phyloP scores from a whole-genome alignment of 2,797 vertebrate species.

The Momotus momota region DNA sequence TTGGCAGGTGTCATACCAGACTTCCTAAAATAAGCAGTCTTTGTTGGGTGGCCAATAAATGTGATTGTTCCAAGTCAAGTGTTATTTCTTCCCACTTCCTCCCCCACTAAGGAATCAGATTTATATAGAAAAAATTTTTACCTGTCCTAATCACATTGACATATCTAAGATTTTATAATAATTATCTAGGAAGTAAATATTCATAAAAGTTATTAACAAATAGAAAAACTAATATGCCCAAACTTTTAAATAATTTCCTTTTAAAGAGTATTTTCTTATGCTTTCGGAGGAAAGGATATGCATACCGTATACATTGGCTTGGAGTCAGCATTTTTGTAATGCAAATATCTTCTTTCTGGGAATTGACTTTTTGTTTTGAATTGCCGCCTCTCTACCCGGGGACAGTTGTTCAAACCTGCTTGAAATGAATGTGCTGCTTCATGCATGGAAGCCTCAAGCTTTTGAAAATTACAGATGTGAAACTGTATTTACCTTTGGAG shows the following conservation, averaged over 20 bases:
- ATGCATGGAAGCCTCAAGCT: not conserved
- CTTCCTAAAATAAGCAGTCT: not conserved
- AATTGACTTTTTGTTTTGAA: not conserved
- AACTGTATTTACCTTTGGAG: conserved; percentile 9
- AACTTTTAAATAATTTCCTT: not conserved
- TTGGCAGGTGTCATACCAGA: not conserved
- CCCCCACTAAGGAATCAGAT: not conserved
- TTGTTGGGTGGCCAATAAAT: not conserved
- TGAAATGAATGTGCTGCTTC: not conserved
- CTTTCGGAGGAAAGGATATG: not conserved
- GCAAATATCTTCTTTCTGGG: conserved; percentile 4
- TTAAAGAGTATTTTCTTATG: not conserved
- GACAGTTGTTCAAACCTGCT: not conserved
- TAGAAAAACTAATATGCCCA: not conserved
- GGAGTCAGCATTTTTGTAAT: not conserved
- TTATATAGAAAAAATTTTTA: not conserved
- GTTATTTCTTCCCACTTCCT: not conserved
- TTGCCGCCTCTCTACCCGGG: not conserved
- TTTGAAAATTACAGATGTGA: not conserved
- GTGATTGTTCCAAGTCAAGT: not conserved
- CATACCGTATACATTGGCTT: not conserved
- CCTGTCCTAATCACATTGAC: not conserved
- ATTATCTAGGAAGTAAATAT: not conserved
- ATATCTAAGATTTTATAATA: not conserved
- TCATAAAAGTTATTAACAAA: not conserved